Base-by-base conservation (phyloP, 1,140 invertebrate species). In the Achroia grisella region DNA sequence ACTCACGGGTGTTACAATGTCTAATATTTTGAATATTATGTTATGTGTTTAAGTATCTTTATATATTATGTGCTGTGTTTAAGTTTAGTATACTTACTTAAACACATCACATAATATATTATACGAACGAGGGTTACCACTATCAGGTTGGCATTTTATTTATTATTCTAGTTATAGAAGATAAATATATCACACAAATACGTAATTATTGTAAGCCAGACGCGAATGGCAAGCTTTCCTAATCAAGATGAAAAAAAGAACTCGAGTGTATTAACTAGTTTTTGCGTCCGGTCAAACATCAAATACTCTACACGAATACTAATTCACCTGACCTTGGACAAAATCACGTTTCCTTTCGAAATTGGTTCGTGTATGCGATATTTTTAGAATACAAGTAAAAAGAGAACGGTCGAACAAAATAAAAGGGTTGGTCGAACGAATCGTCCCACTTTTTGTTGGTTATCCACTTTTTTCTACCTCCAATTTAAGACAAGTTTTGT, bases 301-400 rank as follows among this genome's bases (percentile, higher is more conserved):
- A 69, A 80, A 71, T 66, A 68, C 74, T 66, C 76, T 65, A 70
- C 64, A 68, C 72, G 76, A 79, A 79, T 83, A 83, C 79, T 83
- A 83, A 83, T 79, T 76, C 62, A 47, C 60, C 65, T 66, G 79
- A 79, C 79, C 79, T 83, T 83, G 73, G 51, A 67, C 57, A 63
- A 62, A 78, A 75, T 77, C 77, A 78, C 79, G 79, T 81, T 83
- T 83, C 76, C 75, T 83, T 83, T 83, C 79, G 70, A 83, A 83
- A 83, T 83, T 75, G 71, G 75, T 71, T 69, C 62, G 76, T 77
- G 76, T 79, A 83, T 77, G 69, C 66, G 63, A 79, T 81, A 77
- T 83, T 80, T 80, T 83, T 80, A 83, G 71, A 76, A 80, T 68
- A 79, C 80, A 76, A 76, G 66, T 74, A 81, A 83, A 83, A 83